Conservation (phyloP, 2,888 invertebrate genomes). For the Ichneumoninae sp. region DNA sequence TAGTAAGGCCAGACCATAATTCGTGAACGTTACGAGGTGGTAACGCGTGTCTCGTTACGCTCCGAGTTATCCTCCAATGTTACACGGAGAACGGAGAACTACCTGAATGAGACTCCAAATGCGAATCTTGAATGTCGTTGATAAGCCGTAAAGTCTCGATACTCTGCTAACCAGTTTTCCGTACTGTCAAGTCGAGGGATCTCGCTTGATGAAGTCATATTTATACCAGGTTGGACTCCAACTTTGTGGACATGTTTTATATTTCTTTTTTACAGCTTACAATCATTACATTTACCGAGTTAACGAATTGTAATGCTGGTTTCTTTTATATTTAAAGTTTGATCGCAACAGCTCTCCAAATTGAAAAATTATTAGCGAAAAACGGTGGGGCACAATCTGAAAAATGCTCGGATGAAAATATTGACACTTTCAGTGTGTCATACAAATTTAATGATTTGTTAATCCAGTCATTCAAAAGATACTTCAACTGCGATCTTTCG, state of each 20-base stretch:
- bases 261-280: not conserved
- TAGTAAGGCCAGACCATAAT: constrained; percentile 64
- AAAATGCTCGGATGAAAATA: not conserved
- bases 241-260: not conserved
- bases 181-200: not conserved
- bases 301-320: not conserved
- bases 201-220: not conserved
- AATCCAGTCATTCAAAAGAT: not conserved
- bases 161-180: constrained; percentile 8
- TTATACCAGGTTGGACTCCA: not conserved
- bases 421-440: not conserved
- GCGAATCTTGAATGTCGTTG: constrained; percentile 50
- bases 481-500: not conserved
- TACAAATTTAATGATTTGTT: not conserved
- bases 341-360: not conserved
- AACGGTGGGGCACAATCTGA: not conserved
- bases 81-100: constrained; percentile 9
- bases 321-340: not conserved
- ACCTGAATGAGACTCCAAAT: constrained; percentile 55
- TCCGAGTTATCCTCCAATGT: constrained; percentile 69
- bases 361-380: constrained; percentile 1
- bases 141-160: constrained; percentile 51
- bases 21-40: constrained; percentile 71
- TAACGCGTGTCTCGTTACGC: constrained; percentile 75
- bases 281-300: not conserved